Base-by-base conservation (phyloP, 2,888 invertebrate genomes). In the Lithophane ornitopus region DNA sequence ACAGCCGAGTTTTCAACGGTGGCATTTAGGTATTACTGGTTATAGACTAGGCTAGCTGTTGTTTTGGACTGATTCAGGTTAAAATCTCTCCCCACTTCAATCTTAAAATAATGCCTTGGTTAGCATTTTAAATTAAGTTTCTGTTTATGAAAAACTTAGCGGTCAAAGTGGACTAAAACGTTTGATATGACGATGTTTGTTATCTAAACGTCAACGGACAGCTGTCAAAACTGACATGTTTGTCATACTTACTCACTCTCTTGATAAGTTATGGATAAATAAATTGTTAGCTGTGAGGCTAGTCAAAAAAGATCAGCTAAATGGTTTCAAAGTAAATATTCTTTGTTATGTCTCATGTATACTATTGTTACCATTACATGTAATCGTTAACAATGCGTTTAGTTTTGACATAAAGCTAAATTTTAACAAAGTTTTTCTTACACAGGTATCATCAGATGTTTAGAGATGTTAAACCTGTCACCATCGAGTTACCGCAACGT, bases 391-490 rank as follows among this genome's bases (percentile, higher is more conserved):
- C 56, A 56, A 56, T 26, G 2, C 3, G 9, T 66, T 49, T 66
- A 49, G 6, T 49, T 49, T 52, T 3, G 22, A 52, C 11, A 34
- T 7, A 6, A 52, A 67, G 11, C 34, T 16, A 1, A 54, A 34
- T n/a, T 67, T 54, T 62, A 79, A 62, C 12, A 0, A 26, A 41
- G 7, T 2, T 26, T 69, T 72, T 65, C 72, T 85, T 89, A 89
- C 87, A 2, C 93, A 96, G 96, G 94, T 93, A 92, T 94, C 93
- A 92, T 90, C 96, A 93, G 92, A 96, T 96, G 96, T 89, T 92
- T 93, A 95, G 96, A 94, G 94, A 96, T 96, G 96, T 92, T 96
- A 95, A 96, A 96, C 94, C 91, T 94, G 92, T 94, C 95, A 78
- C 96, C 96, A 81, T 88, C 93, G 58, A 92, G 91, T 92, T 95